Conservation (phyloP, 2,888 invertebrate species). For the Taenaris catops region DNA sequence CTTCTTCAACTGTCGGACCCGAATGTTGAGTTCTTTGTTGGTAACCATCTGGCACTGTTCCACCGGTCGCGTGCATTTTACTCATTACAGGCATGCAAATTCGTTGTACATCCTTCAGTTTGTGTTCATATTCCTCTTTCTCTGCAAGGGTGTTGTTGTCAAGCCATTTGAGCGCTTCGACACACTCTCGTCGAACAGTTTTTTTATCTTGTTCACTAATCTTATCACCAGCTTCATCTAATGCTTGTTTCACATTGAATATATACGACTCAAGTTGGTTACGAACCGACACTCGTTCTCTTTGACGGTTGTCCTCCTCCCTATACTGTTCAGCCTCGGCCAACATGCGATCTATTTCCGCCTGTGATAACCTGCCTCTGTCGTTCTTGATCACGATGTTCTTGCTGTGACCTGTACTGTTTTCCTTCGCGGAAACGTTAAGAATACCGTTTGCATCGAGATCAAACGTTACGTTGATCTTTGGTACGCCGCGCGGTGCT, state of each 20-base stretch:
- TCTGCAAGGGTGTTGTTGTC: slow-evolving; percentile 83
- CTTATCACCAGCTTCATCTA: slow-evolving; percentile 81
- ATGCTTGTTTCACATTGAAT: slow-evolving; percentile 84
- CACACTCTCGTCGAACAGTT: slow-evolving; percentile 67
- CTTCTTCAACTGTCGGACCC: slow-evolving; percentile 11
- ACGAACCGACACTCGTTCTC: slow-evolving; percentile 83
- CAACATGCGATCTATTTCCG: slow-evolving; percentile 90
- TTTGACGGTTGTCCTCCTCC: slow-evolving; percentile 85
- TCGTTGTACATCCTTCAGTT: slow-evolving; percentile 79
- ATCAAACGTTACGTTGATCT: slow-evolving; percentile 86
- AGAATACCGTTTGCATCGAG: slow-evolving; percentile 89
- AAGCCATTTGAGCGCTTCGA: slow-evolving; percentile 84
- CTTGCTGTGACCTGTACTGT: slow-evolving; percentile 83
- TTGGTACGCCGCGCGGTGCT: slow-evolving; percentile 83
- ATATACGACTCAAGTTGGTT: slow-evolving; percentile 87
- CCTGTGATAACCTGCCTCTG: slow-evolving; percentile 88
- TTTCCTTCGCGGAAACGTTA: slow-evolving; percentile 90
- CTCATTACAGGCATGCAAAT: slow-evolving; percentile 79
- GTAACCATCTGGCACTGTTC: slow-evolving; percentile 29
- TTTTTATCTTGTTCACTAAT: slow-evolving; percentile 83
- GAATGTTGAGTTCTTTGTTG: slow-evolving; percentile 13
- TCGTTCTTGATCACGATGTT: slow-evolving; percentile 92
- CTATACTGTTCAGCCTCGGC: slow-evolving; percentile 86
- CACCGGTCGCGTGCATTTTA: slow-evolving; percentile 77
- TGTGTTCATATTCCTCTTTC: slow-evolving; percentile 82